Base-by-base conservation (phyloP, 2,797 vertebrate genomes). In the Picus viridis region DNA sequence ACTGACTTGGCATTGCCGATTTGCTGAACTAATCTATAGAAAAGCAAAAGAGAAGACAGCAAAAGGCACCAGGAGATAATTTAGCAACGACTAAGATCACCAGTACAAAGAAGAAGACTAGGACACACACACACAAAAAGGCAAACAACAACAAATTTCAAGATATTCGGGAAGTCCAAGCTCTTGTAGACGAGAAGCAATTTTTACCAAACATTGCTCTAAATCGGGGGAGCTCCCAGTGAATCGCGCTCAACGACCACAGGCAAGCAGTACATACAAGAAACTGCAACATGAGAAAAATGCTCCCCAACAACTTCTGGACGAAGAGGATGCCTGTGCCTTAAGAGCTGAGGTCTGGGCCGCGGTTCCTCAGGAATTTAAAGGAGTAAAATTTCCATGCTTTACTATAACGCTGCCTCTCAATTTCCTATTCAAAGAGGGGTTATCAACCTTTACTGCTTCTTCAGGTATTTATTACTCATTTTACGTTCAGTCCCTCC, bases 281-380 rank as follows among this genome's bases (percentile, higher is more conserved):
- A 91, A 83, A 82, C 63, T n/a, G 63, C 63, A 78, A 43, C 23
- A 23, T 49, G 19, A 65, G 32, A 94, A 89, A 90, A 94, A 92
- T 7, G 49, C n/a, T 91, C 88, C 83, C 76, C 1, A 12, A 85
- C 86, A 91, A 49, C 90, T 87, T 83, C 43, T 63, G 69, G 58
- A 53, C 81, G 26, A 78, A 53, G 16, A 36, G 51, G 73, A 73
- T 10, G 16, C 12, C 39, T 41, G 20, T 23, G 73, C 47, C n/a
- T 72, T 32, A 45, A 43, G 47, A 81, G 56, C 53, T 67, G 67
- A 75, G 57, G 8, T 36, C 58, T 32, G 43, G 45, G 82, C 30
- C 62, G 22, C 20, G 3, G 7, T 39, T 82, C 30, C 47, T 74
- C 62, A 29, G 39, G n/a, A 77, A 93, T 56, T 47, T 58, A 75